phyloP scores from a whole-genome alignment of 2,888 invertebrate species.

The Amphipoea oculea region DNA sequence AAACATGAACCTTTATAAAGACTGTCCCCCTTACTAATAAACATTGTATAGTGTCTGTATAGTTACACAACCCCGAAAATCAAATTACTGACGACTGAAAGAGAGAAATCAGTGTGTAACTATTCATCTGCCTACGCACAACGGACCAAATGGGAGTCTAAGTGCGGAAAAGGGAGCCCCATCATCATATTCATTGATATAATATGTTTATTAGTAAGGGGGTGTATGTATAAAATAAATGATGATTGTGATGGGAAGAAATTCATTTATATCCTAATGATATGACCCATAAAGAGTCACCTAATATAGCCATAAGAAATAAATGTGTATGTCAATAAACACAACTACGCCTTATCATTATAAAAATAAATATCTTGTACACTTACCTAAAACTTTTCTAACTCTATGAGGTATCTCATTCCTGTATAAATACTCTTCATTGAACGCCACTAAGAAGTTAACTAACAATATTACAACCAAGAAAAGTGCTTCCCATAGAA shows the following conservation, averaged over 20 bases:
- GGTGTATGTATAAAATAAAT: background rate
- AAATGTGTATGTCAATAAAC: background rate
- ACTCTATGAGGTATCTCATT: slow-evolving; percentile 91
- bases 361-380: background rate
- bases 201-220: too few relatives aligned
- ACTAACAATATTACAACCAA: slow-evolving; percentile 83
- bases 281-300: background rate
- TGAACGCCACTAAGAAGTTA: slow-evolving; percentile 86
- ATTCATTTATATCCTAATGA: background rate
- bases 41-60: too few relatives aligned
- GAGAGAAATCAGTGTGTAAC: too few relatives aligned
- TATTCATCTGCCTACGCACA: too few relatives aligned
- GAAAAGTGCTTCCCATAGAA: slow-evolving; percentile 86
- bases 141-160: too few relatives aligned
- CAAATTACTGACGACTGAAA: too few relatives aligned
- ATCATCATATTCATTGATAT: too few relatives aligned
- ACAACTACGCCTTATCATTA: background rate
- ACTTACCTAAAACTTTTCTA: slow-evolving; percentile 86
- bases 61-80: too few relatives aligned
- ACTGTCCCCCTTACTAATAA: too few relatives aligned
- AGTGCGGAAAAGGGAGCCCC: too few relatives aligned
- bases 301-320: background rate
- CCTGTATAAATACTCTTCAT: slow-evolving; percentile 86
- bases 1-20: background rate
- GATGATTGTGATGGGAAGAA: background rate